phyloP scores from a whole-genome alignment of 1,140 invertebrate genomes.

The Drosophila albomicans region DNA sequence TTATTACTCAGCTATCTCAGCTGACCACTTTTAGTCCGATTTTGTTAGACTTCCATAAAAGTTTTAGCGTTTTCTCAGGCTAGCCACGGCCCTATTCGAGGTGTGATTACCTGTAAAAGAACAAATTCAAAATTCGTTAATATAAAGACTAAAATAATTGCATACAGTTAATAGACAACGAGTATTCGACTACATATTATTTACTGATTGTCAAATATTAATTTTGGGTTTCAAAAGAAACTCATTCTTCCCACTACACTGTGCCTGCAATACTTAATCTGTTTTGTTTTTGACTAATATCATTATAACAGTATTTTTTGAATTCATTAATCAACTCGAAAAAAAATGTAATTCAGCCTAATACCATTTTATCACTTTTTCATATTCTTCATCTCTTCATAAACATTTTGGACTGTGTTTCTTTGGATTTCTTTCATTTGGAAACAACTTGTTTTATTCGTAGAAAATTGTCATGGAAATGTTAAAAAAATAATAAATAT shows the following conservation, averaged over 20 bases:
- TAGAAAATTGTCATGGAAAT: conserved; percentile 38
- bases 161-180: neutral
- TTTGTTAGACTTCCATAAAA: conserved; percentile 56
- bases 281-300: too few species aligned
- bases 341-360: too few species aligned
- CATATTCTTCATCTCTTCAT: too few species aligned
- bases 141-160: neutral
- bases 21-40: conserved; percentile 42
- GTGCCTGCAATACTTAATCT: too few species aligned
- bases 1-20: conserved; percentile 25
- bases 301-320: too few species aligned
- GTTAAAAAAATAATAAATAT: conserved; percentile 37
- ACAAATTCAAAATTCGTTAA: neutral
- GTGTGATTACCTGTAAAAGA: conserved; percentile 57
- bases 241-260: too few species aligned
- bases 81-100: conserved; percentile 60
- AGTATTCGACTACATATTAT: too few species aligned
- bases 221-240: too few species aligned
- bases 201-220: too few species aligned
- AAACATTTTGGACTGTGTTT: too few species aligned
- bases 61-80: conserved; percentile 60
- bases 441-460: conserved; percentile 42
- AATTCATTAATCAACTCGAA: too few species aligned
- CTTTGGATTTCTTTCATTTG: conserved; percentile 3
- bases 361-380: too few species aligned